Percentiles rank a stretch among this genome's conserved stretches.
phyloP scores from a whole-genome alignment of 2,888 invertebrate genomes.

The Cataglyphis livida region DNA sequence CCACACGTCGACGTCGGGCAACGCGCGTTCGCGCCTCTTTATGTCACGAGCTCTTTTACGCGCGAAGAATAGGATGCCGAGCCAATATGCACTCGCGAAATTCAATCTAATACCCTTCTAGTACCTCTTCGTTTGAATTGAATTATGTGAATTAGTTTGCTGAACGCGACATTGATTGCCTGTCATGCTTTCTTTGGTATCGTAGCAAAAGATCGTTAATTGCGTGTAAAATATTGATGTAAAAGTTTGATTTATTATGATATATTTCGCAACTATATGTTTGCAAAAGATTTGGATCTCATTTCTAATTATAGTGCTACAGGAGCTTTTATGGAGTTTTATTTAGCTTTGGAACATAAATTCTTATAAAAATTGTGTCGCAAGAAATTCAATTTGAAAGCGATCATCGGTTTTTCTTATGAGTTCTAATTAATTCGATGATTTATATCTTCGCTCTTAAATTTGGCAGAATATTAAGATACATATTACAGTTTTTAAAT shows the following conservation, averaged over 20 bases:
- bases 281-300: not conserved
- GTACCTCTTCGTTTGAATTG: not conserved
- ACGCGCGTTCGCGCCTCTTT: slow-evolving; percentile 56
- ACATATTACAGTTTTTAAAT: not conserved
- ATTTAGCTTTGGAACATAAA: not conserved
- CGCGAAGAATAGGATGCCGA: slow-evolving; percentile 6
- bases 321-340: not conserved
- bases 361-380: not conserved
- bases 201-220: not conserved
- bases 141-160: not conserved
- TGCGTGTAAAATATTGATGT: not conserved
- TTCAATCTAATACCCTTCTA: not conserved
- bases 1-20: slow-evolving; percentile 62
- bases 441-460: not conserved
- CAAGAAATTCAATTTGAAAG: not conserved
- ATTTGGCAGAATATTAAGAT: not conserved
- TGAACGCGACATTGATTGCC: not conserved
- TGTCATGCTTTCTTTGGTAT: not conserved
- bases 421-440: not conserved
- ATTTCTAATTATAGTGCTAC: not conserved
- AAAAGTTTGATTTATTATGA: not conserved
- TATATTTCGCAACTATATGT: not conserved
- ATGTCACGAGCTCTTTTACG: slow-evolving; percentile 57
- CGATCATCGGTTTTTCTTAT: not conserved
- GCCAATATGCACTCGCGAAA: slow-evolving; percentile 14